Percentiles rank a stretch among this genome's conserved stretches.
These are phyloP conservation scores for Agrilus planipennis DNA, from an alignment of 1,140 invertebrate genomes.

Conservation along the genomic window DNA sequence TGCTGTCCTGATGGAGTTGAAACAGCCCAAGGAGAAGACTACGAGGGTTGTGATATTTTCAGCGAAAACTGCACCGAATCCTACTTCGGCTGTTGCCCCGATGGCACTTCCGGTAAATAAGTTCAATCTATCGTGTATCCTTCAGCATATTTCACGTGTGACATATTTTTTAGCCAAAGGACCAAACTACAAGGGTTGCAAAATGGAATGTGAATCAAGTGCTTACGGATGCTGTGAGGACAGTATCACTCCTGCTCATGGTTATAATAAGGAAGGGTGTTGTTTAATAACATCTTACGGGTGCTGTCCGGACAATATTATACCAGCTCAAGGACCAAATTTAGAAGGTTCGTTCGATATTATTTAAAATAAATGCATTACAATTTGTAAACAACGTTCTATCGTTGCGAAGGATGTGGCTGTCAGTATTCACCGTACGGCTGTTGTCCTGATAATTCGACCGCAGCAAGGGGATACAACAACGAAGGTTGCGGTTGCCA, in stretches of 20 bases:
- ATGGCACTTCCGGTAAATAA: slow-evolving; percentile 53
- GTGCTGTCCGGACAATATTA: slow-evolving; percentile 84
- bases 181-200: slow-evolving; percentile 58
- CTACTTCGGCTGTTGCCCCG: slow-evolving; percentile 66
- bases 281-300: slow-evolving; percentile 60
- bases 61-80: slow-evolving; percentile 43
- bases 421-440: slow-evolving; percentile 66
- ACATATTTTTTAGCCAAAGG: slow-evolving; percentile 45
- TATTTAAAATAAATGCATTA: slow-evolving; percentile 14
- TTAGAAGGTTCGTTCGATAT: slow-evolving; percentile 39
- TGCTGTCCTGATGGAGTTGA: slow-evolving; percentile 83
- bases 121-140: background rate
- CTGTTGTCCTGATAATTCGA: slow-evolving; percentile 80
- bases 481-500: slow-evolving; percentile 79
- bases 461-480: slow-evolving; percentile 60
- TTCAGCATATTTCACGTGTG: background rate
- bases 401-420: slow-evolving; percentile 50
- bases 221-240: slow-evolving; percentile 84
- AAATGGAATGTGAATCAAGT: slow-evolving; percentile 53
- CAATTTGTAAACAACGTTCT: slow-evolving; percentile 2
- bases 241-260: slow-evolving; percentile 71
- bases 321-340: slow-evolving; percentile 68
- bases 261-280: slow-evolving; percentile 70
- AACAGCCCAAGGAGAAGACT: slow-evolving; percentile 54
- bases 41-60: slow-evolving; percentile 39